Conservation (phyloP, 2,888 invertebrate genomes). For the Acronicta psi region DNA sequence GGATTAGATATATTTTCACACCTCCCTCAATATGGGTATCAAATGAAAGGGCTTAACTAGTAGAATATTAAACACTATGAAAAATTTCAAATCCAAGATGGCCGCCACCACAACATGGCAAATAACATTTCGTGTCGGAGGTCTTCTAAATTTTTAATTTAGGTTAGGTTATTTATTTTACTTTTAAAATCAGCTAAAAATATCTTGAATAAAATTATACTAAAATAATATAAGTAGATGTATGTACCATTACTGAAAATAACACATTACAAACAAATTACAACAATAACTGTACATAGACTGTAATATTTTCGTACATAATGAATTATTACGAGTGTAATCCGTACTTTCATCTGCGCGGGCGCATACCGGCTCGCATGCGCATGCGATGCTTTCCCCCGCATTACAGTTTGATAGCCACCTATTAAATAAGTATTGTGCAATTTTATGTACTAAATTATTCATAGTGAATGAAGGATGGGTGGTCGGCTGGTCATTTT, state of each 20-base stretch:
- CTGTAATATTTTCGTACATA: slow-evolving; percentile 32
- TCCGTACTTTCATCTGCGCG: slow-evolving; percentile 56
- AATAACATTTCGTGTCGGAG: no score
- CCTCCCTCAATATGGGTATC: no score
- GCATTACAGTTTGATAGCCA: slow-evolving; percentile 46
- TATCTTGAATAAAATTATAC: neutral
- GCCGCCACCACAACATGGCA: no score
- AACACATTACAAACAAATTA: slow-evolving; percentile 10
- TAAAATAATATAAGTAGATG: slow-evolving; percentile 15
- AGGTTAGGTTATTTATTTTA: no score
- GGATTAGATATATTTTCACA: no score
- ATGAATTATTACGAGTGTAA: slow-evolving; percentile 51
- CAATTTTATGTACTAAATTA: slow-evolving; percentile 41
- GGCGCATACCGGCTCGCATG: slow-evolving; percentile 42
- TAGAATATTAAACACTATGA: no score
- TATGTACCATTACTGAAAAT: slow-evolving; percentile 17
- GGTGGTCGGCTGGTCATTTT: slow-evolving; percentile 9
- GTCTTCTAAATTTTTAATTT: no score
- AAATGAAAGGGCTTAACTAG: no score
- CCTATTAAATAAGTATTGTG: slow-evolving; percentile 52
- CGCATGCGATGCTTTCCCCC: slow-evolving; percentile 65
- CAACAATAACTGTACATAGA: slow-evolving; percentile 41
- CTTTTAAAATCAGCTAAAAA: neutral
- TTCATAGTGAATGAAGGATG: slow-evolving; percentile 47
- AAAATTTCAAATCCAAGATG: no score